A percentile compares a stretch with the other conserved stretches of the same genome.
phyloP scores from a whole-genome alignment of 2,113 vertebrate genomes.

The Formicarius rufipectus region DNA sequence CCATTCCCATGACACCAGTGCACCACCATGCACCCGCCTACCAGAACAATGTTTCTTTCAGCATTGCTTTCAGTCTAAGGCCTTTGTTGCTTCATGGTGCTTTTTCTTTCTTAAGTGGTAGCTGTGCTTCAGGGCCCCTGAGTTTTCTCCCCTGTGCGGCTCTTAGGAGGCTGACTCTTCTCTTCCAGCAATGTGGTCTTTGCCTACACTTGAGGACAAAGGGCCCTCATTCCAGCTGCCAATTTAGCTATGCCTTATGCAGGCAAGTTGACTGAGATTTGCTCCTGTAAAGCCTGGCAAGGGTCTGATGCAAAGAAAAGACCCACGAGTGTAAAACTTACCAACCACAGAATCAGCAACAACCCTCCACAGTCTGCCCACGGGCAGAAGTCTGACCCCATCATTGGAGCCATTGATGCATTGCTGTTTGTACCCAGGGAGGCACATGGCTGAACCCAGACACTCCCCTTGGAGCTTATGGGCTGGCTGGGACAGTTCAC shows the following conservation, averaged over 20 bases:
- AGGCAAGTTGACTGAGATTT: neutral
- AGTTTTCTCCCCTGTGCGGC: neutral
- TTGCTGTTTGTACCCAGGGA: neutral
- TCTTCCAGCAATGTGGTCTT: neutral
- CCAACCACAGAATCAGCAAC: neutral
- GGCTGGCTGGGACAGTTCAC: neutral
- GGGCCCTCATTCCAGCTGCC: neutral
- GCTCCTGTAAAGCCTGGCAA: neutral
- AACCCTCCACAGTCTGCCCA: rapidly evolving
- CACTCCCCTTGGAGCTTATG: neutral
- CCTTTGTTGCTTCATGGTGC: neutral
- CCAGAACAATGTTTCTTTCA: neutral
- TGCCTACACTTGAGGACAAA: neutral
- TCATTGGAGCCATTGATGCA: neutral
- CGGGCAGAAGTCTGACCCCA: neutral
- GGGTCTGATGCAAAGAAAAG: neutral
- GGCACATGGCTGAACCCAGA: neutral
- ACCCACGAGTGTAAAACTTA: neutral
- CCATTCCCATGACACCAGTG: neutral
- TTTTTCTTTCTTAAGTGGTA: neutral
- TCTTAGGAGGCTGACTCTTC: neutral
- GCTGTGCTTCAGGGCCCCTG: rapidly evolving
- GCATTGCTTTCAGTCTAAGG: neutral
- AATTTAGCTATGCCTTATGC: neutral
- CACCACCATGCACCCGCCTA: neutral